Evolutionary conservation across 1,140 invertebrate species (phyloP), one percentile per base, ranked within the genome.

Genomic region (Papilio helenus): DNA sequence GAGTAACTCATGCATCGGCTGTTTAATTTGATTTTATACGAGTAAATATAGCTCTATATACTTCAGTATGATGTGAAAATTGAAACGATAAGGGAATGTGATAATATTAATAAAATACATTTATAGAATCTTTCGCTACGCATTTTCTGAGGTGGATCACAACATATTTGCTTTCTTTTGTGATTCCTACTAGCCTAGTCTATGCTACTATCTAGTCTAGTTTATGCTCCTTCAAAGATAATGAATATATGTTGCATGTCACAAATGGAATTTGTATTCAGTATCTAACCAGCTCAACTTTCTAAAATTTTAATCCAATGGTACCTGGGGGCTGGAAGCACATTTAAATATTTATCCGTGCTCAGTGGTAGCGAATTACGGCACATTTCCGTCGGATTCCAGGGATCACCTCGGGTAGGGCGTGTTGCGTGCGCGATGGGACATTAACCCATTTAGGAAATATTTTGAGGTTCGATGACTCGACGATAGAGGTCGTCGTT

Each of bases 391-490:
- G 82, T 82, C 83, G 84, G 79, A 87, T 88, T 87, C 88, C 88
- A 84, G 83, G 73, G 83, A 89, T 83, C 83, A 79, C 74, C 74
- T 73, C 77, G 78, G 80, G 83, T 86, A 82, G 81, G 81, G 80
- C 80, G 29, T 58, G 81, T 87, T 83, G 92, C 92, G 92, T 93
- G 88, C 82, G 61, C 46, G 71, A 80, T 79, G 85, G 91, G 86
- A 87, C 92, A 87, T 89, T 94, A 90, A 90, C 90, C 90, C 90
- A 89, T 91, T 94, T 93, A 90, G 90, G 88, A 89, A 93, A 93
- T 88, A 92, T 91, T 91, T 87, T 82, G 77, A 79, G 83, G 91
- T 93, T 94, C 92, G 88, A 90, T 92, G 92, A 93, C 92, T 91
- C 85, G 58, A 72, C 72, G 65, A 86, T 88, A 92, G 92, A 91